These are phyloP conservation scores for Percopsis transmontana DNA, from an alignment of 2,113 vertebrate species.

Conservation along the genomic window DNA sequence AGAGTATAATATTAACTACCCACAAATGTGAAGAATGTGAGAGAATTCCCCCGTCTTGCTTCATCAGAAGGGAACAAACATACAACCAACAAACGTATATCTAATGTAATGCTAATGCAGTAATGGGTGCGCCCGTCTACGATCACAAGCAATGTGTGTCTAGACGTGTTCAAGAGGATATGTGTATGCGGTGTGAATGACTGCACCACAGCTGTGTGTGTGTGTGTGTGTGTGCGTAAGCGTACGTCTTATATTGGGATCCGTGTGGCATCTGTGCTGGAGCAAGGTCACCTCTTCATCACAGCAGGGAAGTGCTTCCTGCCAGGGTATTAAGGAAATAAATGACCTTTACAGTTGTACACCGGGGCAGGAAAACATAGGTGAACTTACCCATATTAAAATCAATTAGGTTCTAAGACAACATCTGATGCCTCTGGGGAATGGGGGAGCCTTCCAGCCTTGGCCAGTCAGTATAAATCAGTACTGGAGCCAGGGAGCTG, in stretches of 20 bases:
- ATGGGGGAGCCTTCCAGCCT: constrained; percentile 40
- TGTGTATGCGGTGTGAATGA: too few species aligned
- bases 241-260: background rate
- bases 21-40: too few species aligned
- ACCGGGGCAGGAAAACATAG: constrained; percentile 46
- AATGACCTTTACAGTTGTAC: constrained; percentile 42
- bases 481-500: constrained; percentile 38
- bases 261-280: constrained; percentile 32
- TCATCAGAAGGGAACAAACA: too few species aligned
- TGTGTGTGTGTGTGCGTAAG: constrained; percentile 20
- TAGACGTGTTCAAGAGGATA: too few species aligned
- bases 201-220: background rate
- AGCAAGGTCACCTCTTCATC: constrained; percentile 65
- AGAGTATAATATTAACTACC: too few species aligned
- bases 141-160: too few species aligned
- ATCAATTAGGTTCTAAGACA: constrained; percentile 46
- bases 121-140: too few species aligned
- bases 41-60: too few species aligned
- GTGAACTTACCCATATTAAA: constrained; percentile 38
- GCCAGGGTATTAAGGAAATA: constrained; percentile 46
- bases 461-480: constrained; percentile 58
- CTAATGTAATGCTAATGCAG: too few species aligned
- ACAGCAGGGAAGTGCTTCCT: constrained; percentile 22
- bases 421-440: constrained; percentile 38
- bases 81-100: too few species aligned